A percentile compares a stretch with the other conserved stretches of the same genome.
These are phyloP conservation scores for Hylia prasina DNA, from an alignment of 2,113 vertebrate species.

Conservation along the genomic window DNA sequence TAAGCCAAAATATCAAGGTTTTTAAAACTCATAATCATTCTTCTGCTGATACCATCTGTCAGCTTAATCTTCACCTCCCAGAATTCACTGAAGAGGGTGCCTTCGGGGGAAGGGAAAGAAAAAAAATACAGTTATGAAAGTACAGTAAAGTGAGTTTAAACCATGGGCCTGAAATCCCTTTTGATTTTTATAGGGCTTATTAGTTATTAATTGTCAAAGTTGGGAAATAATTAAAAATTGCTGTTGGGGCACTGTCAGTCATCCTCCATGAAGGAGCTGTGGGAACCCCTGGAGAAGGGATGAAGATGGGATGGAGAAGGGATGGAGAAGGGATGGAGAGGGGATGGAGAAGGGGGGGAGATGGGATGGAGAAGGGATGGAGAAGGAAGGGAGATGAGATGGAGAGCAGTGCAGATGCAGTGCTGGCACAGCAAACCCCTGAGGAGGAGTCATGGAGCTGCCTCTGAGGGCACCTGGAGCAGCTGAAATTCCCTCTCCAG, in stretches of 20 bases:
- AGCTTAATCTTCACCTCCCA: conserved; percentile 38
- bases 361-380: rapidly evolving
- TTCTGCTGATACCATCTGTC: conserved; percentile 55
- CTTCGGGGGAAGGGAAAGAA: conserved; percentile 20
- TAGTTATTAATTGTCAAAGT: conserved; percentile 12
- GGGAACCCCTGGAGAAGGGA: background rate
- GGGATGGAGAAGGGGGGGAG: background rate
- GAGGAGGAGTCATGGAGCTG: background rate
- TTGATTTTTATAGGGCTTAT: background rate
- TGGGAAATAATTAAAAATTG: conserved; percentile 25
- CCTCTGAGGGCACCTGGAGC: background rate
- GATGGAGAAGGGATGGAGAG: background rate
- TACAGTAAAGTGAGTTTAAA: background rate
- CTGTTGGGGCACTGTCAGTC: background rate
- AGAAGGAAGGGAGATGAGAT: background rate
- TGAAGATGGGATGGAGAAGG: background rate
- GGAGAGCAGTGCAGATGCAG: rapidly evolving
- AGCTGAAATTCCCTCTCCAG: background rate
- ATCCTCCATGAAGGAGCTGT: background rate
- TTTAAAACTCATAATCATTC: conserved; percentile 46
- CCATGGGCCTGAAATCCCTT: background rate
- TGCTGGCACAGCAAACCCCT: background rate
- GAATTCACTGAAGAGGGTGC: background rate
- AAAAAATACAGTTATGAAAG: background rate
- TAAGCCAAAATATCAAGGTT: conserved; percentile 52